Evolutionary conservation across 2,888 invertebrate genomes (phyloP).

Genomic region (Phortica magna): DNA sequence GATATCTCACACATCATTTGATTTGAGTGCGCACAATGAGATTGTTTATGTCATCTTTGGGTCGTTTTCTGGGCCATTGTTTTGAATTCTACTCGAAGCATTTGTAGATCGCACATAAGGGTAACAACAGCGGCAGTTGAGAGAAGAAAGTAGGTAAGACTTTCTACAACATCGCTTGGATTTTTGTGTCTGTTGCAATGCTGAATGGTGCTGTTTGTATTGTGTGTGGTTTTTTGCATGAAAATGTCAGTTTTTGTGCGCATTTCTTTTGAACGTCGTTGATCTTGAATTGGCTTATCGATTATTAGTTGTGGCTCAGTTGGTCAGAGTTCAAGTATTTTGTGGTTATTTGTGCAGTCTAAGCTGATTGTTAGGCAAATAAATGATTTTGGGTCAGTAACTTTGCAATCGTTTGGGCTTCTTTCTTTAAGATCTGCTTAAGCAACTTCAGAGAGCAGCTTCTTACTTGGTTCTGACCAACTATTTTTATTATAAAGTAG

Average conservation of each 20-base stretch:
- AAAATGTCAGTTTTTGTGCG: constrained; percentile 10
- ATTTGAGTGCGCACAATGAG: constrained; percentile 71
- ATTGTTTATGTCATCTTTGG: constrained; percentile 72
- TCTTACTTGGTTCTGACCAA: too few relatives aligned
- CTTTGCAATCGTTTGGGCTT: neutral
- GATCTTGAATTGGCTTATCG: constrained; percentile 19
- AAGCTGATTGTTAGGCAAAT: constrained; percentile 18
- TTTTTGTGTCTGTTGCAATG: neutral
- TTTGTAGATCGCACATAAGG: neutral
- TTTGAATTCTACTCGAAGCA: neutral
- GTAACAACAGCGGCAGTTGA: neutral
- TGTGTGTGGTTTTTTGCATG: constrained; percentile 27
- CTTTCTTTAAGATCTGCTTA: too few relatives aligned
- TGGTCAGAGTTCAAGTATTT: constrained; percentile 70
- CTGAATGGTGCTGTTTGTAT: neutral
- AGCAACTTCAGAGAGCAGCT: too few relatives aligned
- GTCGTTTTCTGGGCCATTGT: constrained; percentile 33
- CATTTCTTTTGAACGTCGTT: neutral
- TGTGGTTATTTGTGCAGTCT: constrained; percentile 17
- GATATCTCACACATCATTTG: constrained; percentile 69
- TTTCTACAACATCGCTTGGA: neutral
- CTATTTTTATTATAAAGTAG: too few relatives aligned
- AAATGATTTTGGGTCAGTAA: constrained; percentile 54
- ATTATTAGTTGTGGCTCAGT: constrained; percentile 42
- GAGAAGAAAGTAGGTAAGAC: constrained; percentile 14